phyloP scores from a whole-genome alignment of 1,140 invertebrate species.

The Temnothorax curvispinosus region DNA sequence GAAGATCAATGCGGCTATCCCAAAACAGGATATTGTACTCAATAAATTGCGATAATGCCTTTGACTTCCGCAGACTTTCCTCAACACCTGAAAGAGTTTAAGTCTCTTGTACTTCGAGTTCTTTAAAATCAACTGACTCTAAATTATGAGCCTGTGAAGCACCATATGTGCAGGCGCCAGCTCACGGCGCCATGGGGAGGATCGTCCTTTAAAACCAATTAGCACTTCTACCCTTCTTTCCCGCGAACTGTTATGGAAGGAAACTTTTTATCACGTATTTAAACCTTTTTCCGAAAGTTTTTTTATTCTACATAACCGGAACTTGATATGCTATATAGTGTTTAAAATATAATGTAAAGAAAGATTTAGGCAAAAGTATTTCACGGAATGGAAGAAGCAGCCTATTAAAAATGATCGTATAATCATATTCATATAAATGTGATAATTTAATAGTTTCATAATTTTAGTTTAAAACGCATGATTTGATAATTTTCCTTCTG shows the following conservation, averaged over 20 bases:
- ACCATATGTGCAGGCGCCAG: conserved; percentile 81
- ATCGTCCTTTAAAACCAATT: conserved; percentile 79
- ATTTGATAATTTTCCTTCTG: neutral
- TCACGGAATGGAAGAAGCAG: neutral
- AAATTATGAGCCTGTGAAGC: conserved; percentile 75
- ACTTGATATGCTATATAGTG: neutral
- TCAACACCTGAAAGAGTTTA: conserved; percentile 78
- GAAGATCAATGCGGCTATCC: neutral
- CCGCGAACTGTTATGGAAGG: conserved; percentile 18
- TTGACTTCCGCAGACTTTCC: conserved; percentile 68
- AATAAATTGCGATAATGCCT: conserved; percentile 76
- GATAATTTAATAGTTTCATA: neutral
- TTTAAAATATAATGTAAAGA: neutral
- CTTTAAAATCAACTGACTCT: conserved; percentile 68
- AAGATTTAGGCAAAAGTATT: neutral
- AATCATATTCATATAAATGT: neutral
- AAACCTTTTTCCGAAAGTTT: conserved; percentile 16
- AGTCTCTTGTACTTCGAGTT: conserved; percentile 60
- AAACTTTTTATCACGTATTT: conserved; percentile 5
- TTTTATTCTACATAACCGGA: neutral
- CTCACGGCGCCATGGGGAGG: conserved; percentile 78
- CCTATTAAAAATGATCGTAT: neutral
- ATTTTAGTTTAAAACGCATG: neutral
- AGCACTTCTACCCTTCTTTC: conserved; percentile 79
- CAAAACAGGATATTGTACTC: conserved; percentile 46